Conservation (phyloP, 2,113 vertebrate genomes). For the Gymnogyps californianus region DNA sequence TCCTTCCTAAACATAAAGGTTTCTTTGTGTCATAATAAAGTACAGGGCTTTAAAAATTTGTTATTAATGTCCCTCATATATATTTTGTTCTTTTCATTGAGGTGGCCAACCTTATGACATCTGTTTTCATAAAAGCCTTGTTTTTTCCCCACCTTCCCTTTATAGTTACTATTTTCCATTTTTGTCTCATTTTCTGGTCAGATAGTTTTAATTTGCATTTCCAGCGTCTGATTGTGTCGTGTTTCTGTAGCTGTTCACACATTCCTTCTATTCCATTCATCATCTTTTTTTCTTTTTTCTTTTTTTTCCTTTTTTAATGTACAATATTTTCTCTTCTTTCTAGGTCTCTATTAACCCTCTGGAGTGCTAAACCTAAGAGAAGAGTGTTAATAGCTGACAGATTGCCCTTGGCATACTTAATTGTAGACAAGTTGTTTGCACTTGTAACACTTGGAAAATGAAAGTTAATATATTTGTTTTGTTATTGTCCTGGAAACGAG, state of each 20-base stretch:
- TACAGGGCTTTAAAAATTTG: not conserved
- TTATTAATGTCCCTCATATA: not conserved
- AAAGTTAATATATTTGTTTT: slow-evolving; percentile 26
- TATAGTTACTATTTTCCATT: not conserved
- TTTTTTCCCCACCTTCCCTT: not conserved
- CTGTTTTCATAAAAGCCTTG: not conserved
- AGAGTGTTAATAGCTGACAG: not conserved
- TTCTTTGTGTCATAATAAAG: not conserved
- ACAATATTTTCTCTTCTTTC: not conserved
- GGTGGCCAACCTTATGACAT: not conserved
- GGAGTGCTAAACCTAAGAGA: not conserved
- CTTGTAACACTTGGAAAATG: slow-evolving; percentile 26
- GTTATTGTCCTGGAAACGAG: not conserved
- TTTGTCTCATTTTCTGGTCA: not conserved
- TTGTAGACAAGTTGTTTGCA: slow-evolving; percentile 25
- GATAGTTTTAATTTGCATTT: not conserved
- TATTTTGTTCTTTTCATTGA: not conserved
- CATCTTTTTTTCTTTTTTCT: not conserved
- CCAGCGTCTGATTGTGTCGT: not conserved
- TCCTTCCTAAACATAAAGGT: not conserved
- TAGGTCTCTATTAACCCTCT: not conserved
- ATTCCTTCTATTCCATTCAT: not conserved
- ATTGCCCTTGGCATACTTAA: not conserved
- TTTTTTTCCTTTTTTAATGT: not conserved
- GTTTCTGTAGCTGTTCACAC: not conserved